These are phyloP conservation scores for Myrmecophaga tridactyla DNA, from an alignment of 2,113 vertebrate genomes.

Conservation along the genomic window DNA sequence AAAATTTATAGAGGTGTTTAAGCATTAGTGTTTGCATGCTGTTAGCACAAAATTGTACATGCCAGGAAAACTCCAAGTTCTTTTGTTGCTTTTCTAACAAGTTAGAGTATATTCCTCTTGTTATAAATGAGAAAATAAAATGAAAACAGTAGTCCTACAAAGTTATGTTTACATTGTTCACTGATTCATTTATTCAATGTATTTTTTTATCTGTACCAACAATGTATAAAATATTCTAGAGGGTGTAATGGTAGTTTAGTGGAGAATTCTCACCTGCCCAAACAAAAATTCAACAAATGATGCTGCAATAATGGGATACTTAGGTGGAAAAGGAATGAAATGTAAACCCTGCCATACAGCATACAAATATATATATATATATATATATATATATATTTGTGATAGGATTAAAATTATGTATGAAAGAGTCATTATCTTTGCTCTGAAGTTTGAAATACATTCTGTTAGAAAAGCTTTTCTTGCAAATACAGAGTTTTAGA, in stretches of 20 bases:
- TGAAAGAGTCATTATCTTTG: not conserved
- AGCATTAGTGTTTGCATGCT: not conserved
- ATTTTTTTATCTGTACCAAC: not conserved
- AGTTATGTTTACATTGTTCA: not conserved
- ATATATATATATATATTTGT: too few species aligned
- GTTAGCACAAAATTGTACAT: not conserved
- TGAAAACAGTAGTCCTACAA: rapidly evolving
- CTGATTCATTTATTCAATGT: not conserved
- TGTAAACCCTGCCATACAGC: too few species aligned
- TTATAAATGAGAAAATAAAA: not conserved
- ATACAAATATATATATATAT: too few species aligned
- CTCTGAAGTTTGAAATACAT: not conserved
- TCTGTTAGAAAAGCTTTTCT: not conserved
- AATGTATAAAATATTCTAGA: not conserved
- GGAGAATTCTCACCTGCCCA: too few species aligned
- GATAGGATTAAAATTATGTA: not conserved
- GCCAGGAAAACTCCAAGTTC: not conserved
- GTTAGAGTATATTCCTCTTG: not conserved
- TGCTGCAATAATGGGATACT: too few species aligned
- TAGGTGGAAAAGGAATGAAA: too few species aligned
- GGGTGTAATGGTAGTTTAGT: too few species aligned
- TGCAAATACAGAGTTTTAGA: not conserved
- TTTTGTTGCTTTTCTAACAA: not conserved
- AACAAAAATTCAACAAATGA: too few species aligned
- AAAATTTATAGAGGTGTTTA: not conserved